Base-by-base conservation (phyloP, 1,140 invertebrate species). In the Trichonephila inaurata region DNA sequence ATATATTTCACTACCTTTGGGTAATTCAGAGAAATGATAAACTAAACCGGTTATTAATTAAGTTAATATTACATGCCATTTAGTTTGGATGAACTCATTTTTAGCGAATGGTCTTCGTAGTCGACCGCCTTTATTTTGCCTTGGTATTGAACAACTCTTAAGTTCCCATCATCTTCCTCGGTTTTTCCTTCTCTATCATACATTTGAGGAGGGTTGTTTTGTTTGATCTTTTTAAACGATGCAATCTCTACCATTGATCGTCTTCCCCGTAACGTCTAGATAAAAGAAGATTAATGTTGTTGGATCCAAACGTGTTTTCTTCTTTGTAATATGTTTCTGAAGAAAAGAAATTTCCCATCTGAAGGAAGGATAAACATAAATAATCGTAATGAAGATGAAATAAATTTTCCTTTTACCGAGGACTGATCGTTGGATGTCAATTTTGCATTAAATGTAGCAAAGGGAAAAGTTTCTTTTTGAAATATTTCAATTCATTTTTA, bases 201-300 rank as follows among this genome's bases (percentile, higher is more conserved):
- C 64, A 81, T 91, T 85, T 64, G 90, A 91, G 58, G 77, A 33
- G 90, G 90, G 85, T 91, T 91, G 83, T 91, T 91, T 91, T 91
- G 90, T 91, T 91, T 91, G 90, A 91, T 83, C 90, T 91, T 91
- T 51, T 91, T 91, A 91, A 91, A 91, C 66, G 90, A 83, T 91
- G 90, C 90, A 91, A 91, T 91, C 90, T 83, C 81, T 83, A 61
- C 40, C 81, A 91, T 83, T 66, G 90, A 91, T 91, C 90, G 28
- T 44, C n/a, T 19, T 10, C 44, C 77, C 61, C 77, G 69, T 64
- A 83, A 85, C 90, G 77, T 85, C 81, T 10, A 83, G 28, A 91
- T 85, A 91, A 91, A 91, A 91, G 90, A 91, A 91, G 90, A 91
- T 91, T 91, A 91, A 91, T 91, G 90, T 66, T 91, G 51, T 91